Base-by-base conservation (phyloP, 2,888 invertebrate species). In the Epinotia bilunana region DNA sequence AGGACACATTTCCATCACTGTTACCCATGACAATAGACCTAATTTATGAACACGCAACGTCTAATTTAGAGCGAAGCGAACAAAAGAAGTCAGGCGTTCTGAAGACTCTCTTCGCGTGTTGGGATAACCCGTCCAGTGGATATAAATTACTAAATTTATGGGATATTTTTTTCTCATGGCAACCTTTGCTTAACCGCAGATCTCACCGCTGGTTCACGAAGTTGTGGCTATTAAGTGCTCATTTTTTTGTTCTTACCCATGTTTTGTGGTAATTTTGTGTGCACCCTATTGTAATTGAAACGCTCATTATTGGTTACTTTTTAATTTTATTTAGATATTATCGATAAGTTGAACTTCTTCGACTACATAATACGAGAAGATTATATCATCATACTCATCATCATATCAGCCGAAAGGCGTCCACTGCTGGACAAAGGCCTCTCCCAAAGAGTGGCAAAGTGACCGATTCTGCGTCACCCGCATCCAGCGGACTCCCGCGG, bases 61-160 rank as follows among this genome's bases (percentile, higher is more conserved):
- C 1, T 58, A 46, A 60, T 69, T 69, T 69, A 23, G 58, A 69
- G 23, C 20, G 16, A 12, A 69, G 11, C 6, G 20, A 23, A 16
- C n/a, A 57, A 46, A 18, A 46, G 43, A 46, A 18, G 43, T 46
- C 46, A 23, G 43, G 23, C 5, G 16, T 69, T 69, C 28, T 69
- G 46, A 86, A 86, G 87, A 85, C 83, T 80, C 83, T 86, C 84
- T 85, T 85, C 86, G 82, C 82, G 83, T 84, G 84, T 80, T 83
- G 84, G 85, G 85, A 87, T 88, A 87, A 86, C 84, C 88, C 84
- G 90, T 88, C 88, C 82, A 80, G 80, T 80, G 77, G 83, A 80
- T 82, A 92, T 92, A 92, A 92, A 92, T 90, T 92, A 87, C 83
- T 82, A 86, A 88, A 89, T 92, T 92, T 92, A 92, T 90, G 87